These are phyloP conservation scores for Drosophila obscura DNA, from an alignment of 1,140 invertebrate species.

Conservation along the genomic window DNA sequence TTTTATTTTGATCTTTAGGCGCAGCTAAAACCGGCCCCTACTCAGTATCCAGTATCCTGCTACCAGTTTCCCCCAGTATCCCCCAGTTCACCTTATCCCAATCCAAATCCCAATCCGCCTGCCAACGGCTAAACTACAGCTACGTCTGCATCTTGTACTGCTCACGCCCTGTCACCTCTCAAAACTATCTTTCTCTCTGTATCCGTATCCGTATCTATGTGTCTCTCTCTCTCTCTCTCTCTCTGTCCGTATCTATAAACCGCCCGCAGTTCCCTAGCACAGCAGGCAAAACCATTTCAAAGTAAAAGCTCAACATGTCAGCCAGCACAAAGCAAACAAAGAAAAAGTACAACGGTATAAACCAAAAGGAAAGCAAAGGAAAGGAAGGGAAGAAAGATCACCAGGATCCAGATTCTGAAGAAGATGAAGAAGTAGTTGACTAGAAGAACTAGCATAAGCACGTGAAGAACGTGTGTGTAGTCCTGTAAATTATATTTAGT, in stretches of 20 bases:
- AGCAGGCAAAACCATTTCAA: constrained; percentile 75
- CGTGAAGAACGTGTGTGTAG: constrained; percentile 35
- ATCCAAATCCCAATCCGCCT: constrained; percentile 3
- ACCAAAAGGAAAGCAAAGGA: constrained; percentile 18
- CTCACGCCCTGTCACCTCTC: constrained; percentile 8
- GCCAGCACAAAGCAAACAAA: constrained; percentile 63
- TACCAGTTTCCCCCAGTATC: background rate
- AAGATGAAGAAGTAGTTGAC: constrained; percentile 25
- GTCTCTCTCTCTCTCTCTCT: constrained; percentile 25
- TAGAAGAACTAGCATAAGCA: constrained; percentile 30
- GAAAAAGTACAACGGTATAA: constrained; percentile 62
- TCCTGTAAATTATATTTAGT: constrained; percentile 72
- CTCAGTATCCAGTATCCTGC: constrained; percentile 12
- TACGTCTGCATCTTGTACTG: constrained; percentile 39
- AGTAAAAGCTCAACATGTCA: constrained; percentile 78
- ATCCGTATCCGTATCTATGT: constrained; percentile 1
- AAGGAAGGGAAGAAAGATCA: background rate
- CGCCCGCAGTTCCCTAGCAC: constrained; percentile 38
- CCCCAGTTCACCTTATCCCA: background rate
- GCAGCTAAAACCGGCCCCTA: constrained; percentile 58
- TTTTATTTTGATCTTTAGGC: constrained; percentile 84
- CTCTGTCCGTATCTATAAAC: constrained; percentile 3
- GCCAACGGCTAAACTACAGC: constrained; percentile 42
- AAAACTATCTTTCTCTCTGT: constrained; percentile 14
- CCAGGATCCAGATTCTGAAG: background rate